phyloP scores from a whole-genome alignment of 2,113 vertebrate genomes.

The Puntigrus tetrazona region DNA sequence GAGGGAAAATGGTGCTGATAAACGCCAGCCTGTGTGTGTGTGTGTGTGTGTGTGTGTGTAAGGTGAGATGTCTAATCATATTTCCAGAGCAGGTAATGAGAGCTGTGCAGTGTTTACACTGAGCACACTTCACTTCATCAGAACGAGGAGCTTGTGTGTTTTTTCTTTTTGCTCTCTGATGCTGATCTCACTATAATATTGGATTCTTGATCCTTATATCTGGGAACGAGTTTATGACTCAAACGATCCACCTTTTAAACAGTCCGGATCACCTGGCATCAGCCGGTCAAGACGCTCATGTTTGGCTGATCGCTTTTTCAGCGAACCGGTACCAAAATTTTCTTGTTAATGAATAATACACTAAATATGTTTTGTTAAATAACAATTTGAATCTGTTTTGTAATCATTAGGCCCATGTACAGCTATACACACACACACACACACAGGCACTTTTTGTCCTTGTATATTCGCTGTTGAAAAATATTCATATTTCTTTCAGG shows the following conservation, averaged over 20 bases:
- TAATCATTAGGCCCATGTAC: too few relatives aligned
- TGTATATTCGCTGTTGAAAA: not conserved
- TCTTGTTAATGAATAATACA: not conserved
- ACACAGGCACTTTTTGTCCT: too few relatives aligned
- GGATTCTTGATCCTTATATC: not conserved
- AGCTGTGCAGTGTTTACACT: not conserved
- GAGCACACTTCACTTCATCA: not conserved
- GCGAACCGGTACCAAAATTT: too few relatives aligned
- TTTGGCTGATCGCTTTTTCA: too few relatives aligned
- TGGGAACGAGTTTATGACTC: not conserved
- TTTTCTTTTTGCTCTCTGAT: not conserved
- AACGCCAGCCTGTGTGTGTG: not conserved
- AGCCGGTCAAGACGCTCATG: too few relatives aligned
- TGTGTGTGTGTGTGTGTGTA: not conserved
- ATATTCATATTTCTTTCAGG: not conserved
- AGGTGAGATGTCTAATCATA: constrained; percentile 1
- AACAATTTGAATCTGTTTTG: too few relatives aligned
- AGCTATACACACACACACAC: too few relatives aligned
- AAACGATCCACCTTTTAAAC: not conserved
- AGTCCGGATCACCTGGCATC: not conserved
- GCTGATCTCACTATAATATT: not conserved
- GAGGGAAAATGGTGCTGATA: not conserved
- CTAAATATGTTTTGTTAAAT: too few relatives aligned
- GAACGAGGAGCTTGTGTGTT: not conserved
- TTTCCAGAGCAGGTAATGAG: constrained; percentile 12